Base-by-base conservation (phyloP, 2,113 vertebrate genomes). In the Eclectus roratus region DNA sequence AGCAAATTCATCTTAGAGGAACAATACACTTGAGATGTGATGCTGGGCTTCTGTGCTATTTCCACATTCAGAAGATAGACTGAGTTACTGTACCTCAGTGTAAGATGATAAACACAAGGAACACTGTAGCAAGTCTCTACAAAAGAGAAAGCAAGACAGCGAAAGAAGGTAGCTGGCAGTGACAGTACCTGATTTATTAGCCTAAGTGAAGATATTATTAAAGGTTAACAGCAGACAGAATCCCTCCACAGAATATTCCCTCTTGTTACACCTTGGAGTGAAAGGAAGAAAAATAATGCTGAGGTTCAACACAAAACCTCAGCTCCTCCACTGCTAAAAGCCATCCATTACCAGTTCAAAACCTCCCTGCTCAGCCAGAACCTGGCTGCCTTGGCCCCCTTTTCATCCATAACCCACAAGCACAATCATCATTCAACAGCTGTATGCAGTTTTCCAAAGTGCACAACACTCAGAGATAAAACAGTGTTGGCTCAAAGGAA, bases 311-410 rank as follows among this genome's bases (percentile, higher is more conserved):
- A 52, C 4, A 76, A 8, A 28, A 74, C 21, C 56, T 74, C 37
- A 43, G 52, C 25, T 81, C 31, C 55, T 74, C 44, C 4, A 2
- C 53, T 56, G 43, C 88, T 61, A 56, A 76, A 85, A 85, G 10
- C 44, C 29, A 65, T 25, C n/a, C 53, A 28, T 11, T 14, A 77
- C 13, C 49, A 82, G 44, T 18, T 56, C 58, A 71, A 61, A 91
- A 91, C 8, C 46, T 27, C 53, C 53, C 31, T 39, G n/a, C 33
- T 29, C 44, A 17, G 49, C 20, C 33, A 74, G 35, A 68, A 37
- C 28, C 6, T 0, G 0, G 43, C 65, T 52, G 39, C 23, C 27
- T 37, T 10, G 28, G 39, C 6, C 24, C 31, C 17, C 65, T 76
- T 52, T 72, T 53, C 35, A 69, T 9, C 16, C 24, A 28, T 1